Conservation (phyloP, 1,140 invertebrate species). For the Zeugodacus cucurbitae region DNA sequence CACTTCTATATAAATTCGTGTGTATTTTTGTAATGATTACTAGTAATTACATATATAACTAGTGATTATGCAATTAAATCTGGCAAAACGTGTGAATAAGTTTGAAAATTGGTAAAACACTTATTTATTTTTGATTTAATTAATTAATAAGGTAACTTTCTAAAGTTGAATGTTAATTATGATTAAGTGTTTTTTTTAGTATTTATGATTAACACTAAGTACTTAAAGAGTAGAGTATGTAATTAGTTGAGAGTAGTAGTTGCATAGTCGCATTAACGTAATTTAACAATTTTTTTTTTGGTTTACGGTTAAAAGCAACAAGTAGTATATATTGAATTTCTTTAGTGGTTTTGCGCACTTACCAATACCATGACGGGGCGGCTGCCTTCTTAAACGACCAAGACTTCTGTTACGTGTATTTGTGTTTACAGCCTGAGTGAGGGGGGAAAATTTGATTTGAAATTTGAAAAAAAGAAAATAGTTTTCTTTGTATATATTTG, state of each 20-base stretch:
- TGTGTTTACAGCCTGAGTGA: slow-evolving; percentile 66
- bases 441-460: slow-evolving; percentile 41
- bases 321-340: not conserved
- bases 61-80: not conserved
- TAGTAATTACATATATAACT: too few species aligned
- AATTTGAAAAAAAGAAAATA: slow-evolving; percentile 18
- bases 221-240: not conserved
- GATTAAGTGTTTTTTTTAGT: too few species aligned
- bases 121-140: too few species aligned
- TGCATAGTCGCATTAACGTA: not conserved
- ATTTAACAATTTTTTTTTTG: not conserved
- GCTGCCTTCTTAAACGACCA: slow-evolving; percentile 67
- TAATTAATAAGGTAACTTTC: too few species aligned
- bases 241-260: not conserved
- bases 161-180: too few species aligned
- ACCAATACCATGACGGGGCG: slow-evolving; percentile 67
- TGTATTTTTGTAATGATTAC: not conserved
- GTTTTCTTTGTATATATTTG: slow-evolving; percentile 49
- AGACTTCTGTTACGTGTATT: slow-evolving; percentile 67
- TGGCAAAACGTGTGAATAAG: too few species aligned
- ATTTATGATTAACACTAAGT: too few species aligned
- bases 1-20: not conserved
- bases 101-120: too few species aligned
- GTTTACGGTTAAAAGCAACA: not conserved
- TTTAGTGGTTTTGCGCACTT: slow-evolving; percentile 51